Base-by-base conservation (phyloP, 2,888 invertebrate genomes). In the Clunio marinus region DNA sequence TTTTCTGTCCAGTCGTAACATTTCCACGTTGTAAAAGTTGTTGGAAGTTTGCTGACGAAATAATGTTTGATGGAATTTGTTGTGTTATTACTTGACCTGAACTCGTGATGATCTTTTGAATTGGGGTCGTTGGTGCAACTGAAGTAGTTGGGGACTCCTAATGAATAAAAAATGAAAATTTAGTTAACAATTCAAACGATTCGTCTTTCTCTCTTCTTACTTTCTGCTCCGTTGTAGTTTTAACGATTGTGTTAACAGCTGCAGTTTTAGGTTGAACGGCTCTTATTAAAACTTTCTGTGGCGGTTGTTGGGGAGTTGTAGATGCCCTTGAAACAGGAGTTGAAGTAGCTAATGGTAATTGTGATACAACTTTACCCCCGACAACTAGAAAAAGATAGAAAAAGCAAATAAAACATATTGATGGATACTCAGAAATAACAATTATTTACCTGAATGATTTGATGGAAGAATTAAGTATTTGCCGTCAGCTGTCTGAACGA, bases 401-500 rank as follows among this genome's bases (percentile, higher is more conserved):
- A 46, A 2, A 22, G 27, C 7, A 59, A 59, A 35, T 35, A 7
- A 27, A 1, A 41, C 13, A 7, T 41, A 41, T 32, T 5, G 32
- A 32, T 8, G 32, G n/a, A 45, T 37, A 37, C 20, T 5, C 15
- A 7, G 45, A 45, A 45, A 15, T 4, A 45, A 15, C 7, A 45
- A 45, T 5, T n/a, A 0, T 71, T 70, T 69, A 77, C 76, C 72
- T 75, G 75, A 71, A 74, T 80, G 77, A 15, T 83, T 82, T 22
- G 81, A 77, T 7, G 82, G 79, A 55, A 84, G 81, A 17, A 96
- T 88, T 75, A 96, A 95, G 24, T 96, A 80, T 76, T 93, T 93
- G 0, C 96, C 96, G 77, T 96, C 96, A 0, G 95, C 89, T 84
- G 94, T 88, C 76, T 95, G 92, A 51, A 96, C 88, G 69, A 96